phyloP scores from a whole-genome alignment of 1,140 invertebrate species.

The Sarcophaga peregrina region DNA sequence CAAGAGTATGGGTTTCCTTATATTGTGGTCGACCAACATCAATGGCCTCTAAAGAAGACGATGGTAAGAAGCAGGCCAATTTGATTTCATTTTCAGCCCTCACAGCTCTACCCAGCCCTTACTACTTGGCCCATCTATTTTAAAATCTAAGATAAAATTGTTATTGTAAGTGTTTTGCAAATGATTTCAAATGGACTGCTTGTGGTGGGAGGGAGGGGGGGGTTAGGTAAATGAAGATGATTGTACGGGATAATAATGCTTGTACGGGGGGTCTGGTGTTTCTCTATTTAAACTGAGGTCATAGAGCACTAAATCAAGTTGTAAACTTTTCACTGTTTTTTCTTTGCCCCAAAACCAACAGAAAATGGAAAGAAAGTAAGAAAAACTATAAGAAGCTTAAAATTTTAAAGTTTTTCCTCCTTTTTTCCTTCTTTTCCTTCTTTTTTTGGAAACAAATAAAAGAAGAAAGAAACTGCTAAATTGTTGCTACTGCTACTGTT shows the following conservation, averaged over 20 bases:
- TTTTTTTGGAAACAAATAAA: neutral
- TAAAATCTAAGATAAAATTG: neutral
- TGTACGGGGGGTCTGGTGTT: constrained; percentile 26
- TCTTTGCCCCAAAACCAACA: neutral
- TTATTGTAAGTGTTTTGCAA: constrained; percentile 2
- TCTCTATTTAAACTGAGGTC: constrained; percentile 66
- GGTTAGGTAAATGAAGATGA: neutral
- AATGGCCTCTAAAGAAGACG: neutral
- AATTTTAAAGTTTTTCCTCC: constrained; percentile 31
- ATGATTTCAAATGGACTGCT: constrained; percentile 34
- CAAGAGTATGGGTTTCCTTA: constrained; percentile 16
- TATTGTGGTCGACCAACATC: neutral
- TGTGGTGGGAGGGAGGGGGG: neutral
- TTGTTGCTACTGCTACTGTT: too few species aligned
- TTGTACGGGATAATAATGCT: neutral
- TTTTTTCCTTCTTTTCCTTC: too few species aligned
- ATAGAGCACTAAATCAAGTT: constrained; percentile 66
- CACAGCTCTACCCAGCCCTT: neutral
- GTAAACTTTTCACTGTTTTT: constrained; percentile 37
- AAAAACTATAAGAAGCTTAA: constrained; percentile 39
- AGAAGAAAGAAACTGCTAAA: neutral
- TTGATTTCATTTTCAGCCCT: neutral
- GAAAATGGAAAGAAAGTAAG: constrained; percentile 1
- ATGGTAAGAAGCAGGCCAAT: neutral
- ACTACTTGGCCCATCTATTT: neutral